These are phyloP conservation scores for Ellobium chinense DNA, from an alignment of 2,888 invertebrate genomes.

Conservation along the genomic window DNA sequence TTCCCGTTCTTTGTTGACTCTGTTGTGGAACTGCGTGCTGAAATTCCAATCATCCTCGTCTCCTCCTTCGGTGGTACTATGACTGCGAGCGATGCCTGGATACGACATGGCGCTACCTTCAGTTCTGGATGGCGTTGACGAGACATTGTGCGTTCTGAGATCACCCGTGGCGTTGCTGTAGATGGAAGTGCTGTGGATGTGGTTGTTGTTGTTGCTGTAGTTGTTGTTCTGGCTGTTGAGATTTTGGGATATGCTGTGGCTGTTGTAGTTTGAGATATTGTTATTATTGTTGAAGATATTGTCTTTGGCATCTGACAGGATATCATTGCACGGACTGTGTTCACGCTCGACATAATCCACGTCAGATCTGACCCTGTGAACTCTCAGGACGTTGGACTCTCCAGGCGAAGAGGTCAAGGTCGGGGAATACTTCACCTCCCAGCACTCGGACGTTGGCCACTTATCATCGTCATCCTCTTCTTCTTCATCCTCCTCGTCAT, in stretches of 20 bases:
- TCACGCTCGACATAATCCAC: conserved; percentile 31
- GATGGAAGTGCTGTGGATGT: neutral
- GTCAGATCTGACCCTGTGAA: conserved; percentile 35
- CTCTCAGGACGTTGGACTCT: conserved; percentile 33
- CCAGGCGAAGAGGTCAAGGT: conserved; percentile 18
- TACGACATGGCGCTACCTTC: neutral
- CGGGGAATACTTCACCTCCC: conserved; percentile 39
- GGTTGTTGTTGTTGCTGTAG: neutral
- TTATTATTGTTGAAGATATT: conserved; percentile 40
- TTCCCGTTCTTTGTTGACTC: conserved; percentile 24
- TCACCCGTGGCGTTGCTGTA: neutral
- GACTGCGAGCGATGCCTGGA: neutral
- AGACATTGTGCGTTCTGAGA: neutral
- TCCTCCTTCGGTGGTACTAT: neutral
- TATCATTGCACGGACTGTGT: conserved; percentile 33
- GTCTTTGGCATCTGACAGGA: conserved; percentile 13
- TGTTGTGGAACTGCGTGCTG: conserved; percentile 14
- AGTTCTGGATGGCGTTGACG: neutral
- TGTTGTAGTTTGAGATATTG: conserved; percentile 31
- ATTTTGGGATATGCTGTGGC: neutral
- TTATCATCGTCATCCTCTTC: conserved; percentile 30
- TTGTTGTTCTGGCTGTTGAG: neutral
- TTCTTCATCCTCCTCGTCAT: conserved; percentile 11
- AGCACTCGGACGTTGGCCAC: conserved; percentile 29
- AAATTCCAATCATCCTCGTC: conserved; percentile 35